Evolutionary conservation across 2,888 invertebrate species (phyloP), one percentile per base, ranked within the genome.

Genomic region (Yponomeuta cagnagella): DNA sequence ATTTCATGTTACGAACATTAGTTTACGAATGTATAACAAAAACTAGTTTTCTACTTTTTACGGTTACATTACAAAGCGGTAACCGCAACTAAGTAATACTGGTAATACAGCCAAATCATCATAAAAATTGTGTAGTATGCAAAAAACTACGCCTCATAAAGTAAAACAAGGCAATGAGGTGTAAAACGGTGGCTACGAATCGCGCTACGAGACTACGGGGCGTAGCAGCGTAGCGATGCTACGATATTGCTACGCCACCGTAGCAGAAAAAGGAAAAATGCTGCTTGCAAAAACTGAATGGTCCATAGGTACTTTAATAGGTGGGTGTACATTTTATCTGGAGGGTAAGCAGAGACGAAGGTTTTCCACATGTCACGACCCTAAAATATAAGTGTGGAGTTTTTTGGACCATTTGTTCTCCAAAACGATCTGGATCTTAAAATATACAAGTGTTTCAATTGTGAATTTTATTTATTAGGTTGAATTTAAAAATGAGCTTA

Each of bases 261-360:
- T 70, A 70, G 48, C 73, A 70, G 74, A 74, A 58, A 63, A 74
- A 68, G 63, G n/a, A 75, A 76, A 75, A 76, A 5, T 71, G 72
- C 73, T 74, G 74, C 76, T 75, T 74, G 75, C 76, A 78, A 75
- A 76, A 76, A 73, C 75, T 77, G 76, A 78, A 75, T 73, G 75
- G 72, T 72, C 72, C 73, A 72, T 43, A 6, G 1, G 6, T 43
- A 43, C 43, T 43, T 8, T 8, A 43, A 8, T 8, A 43, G 75
- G 74, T 75, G 52, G 52, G 33, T 33, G 52, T 58, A 58, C 1
- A 15, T 15, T 52, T 52, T 10, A 2, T 52, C 12, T 58, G 52
- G 52, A 15, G 52, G 15, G 52, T 15, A 15, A 5, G 15, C 12
- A 58, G 52, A 58, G 52, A 58, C 15, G 15, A 5, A 15, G 15